Evolutionary conservation across 2,888 invertebrate genomes (phyloP).

Genomic region (Sicus ferrugineus): DNA sequence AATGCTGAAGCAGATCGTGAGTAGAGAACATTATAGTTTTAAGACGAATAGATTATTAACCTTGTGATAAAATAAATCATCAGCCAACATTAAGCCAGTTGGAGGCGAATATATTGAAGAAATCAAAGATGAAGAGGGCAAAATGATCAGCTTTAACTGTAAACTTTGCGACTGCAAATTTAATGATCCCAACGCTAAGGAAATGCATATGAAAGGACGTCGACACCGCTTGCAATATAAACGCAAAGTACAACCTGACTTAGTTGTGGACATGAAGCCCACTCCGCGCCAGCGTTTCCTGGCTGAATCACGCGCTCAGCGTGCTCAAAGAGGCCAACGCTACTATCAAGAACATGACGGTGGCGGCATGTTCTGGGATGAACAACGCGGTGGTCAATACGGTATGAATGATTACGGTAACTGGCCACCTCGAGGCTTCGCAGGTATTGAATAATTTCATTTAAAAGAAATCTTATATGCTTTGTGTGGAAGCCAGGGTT

Average conservation of each 20-base stretch:
- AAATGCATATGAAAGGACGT: conserved; percentile 99
- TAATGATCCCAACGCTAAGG: conserved; percentile 99
- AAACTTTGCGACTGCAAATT: conserved; percentile 99
- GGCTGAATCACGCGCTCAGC: conserved; percentile 84
- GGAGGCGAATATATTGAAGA: conserved; percentile 98
- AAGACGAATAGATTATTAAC: neutral
- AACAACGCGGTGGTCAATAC: conserved; percentile 70
- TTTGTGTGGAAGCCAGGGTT: too few relatives aligned
- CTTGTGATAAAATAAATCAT: neutral
- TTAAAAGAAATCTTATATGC: too few relatives aligned
- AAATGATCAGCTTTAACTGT: conserved; percentile 93
- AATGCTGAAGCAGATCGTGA: conserved; percentile 20
- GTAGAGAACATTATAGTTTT: neutral
- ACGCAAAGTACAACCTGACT: conserved; percentile 87
- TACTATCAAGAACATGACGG: conserved; percentile 74
- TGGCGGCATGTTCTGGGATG: conserved; percentile 90
- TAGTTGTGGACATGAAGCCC: conserved; percentile 95
- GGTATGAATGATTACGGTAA: conserved; percentile 74
- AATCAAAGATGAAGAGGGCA: conserved; percentile 92
- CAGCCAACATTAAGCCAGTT: conserved; percentile 83
- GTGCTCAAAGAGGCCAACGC: conserved; percentile 75
- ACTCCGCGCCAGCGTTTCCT: conserved; percentile 86
- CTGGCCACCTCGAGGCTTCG: conserved; percentile 75
- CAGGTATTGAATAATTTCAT: conserved; percentile 57
- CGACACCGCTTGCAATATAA: conserved; percentile 97